These are phyloP conservation scores for Daubentonia madagascariensis DNA, from an alignment of 2,113 vertebrate genomes.

Conservation along the genomic window DNA sequence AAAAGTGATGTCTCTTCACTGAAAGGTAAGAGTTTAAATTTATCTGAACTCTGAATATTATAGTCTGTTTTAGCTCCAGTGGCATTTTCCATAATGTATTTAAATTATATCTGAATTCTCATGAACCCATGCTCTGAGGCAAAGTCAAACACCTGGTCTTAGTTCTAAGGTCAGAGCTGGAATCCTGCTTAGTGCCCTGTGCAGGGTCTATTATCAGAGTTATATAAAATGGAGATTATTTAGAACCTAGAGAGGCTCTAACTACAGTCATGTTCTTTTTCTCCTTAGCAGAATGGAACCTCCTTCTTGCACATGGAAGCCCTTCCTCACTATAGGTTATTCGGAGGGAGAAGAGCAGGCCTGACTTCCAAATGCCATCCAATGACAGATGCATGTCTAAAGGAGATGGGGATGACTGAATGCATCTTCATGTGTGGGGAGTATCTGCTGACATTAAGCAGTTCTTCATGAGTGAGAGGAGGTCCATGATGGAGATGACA, in stretches of 20 bases:
- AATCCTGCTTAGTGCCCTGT: background rate
- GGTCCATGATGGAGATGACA: background rate
- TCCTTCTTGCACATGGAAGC: background rate
- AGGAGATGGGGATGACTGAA: background rate
- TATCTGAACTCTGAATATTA: constrained; percentile 36
- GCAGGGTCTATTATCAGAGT: background rate
- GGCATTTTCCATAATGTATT: constrained; percentile 28
- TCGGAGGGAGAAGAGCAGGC: background rate
- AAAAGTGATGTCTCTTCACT: background rate
- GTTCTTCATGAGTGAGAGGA: background rate
- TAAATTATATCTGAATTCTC: constrained; percentile 34
- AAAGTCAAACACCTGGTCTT: background rate
- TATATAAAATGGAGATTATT: background rate
- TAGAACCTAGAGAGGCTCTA: background rate
- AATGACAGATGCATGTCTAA: background rate
- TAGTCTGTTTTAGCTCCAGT: constrained; percentile 12
- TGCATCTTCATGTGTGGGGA: background rate
- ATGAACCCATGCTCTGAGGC: background rate
- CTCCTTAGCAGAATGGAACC: constrained; percentile 28
- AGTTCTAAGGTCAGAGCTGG: background rate
- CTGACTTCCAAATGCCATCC: background rate
- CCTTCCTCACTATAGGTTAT: background rate
- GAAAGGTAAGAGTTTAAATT: constrained; percentile 54
- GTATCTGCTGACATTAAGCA: background rate
- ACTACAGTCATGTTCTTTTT: constrained; percentile 4